A percentile compares a stretch with the other conserved stretches of the same genome.
Conservation (phyloP, 2,888 invertebrate species). For the Diplazon laetatorius region DNA sequence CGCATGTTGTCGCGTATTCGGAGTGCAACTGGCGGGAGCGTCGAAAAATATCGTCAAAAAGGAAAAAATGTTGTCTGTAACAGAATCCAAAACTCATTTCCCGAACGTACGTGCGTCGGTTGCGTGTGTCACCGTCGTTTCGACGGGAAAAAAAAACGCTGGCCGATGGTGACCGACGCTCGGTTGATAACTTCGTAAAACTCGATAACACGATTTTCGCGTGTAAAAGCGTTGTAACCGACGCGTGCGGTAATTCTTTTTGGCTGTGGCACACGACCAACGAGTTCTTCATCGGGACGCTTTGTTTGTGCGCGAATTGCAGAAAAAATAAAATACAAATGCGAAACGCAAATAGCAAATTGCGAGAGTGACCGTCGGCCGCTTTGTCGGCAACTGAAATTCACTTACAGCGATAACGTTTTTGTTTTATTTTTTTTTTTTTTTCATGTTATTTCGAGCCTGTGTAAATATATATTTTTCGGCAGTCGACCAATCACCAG, state of each 20-base stretch:
- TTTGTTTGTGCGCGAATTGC: conserved; percentile 7
- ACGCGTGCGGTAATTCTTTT: conserved; percentile 15
- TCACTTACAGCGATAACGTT: conserved; percentile 10
- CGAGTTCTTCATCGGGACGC: neutral
- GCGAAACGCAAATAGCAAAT: neutral
- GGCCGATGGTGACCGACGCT: conserved; percentile 1
- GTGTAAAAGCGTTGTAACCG: conserved; percentile 42
- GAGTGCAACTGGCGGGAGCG: neutral
- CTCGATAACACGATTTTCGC: conserved; percentile 33
- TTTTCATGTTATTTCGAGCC: neutral
- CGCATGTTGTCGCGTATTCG: conserved; percentile 4
- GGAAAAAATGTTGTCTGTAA: conserved; percentile 47
- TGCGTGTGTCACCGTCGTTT: neutral
- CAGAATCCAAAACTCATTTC: conserved; percentile 45
- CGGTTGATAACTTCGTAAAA: conserved; percentile 41
- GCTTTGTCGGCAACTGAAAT: conserved; percentile 9
- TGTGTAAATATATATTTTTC: conserved; percentile 1
- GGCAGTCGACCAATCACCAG: neutral
- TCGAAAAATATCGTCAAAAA: conserved; percentile 30
- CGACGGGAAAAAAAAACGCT: neutral
- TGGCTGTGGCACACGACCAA: neutral
- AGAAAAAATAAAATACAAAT: conserved; percentile 13
- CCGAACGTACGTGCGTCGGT: conserved; percentile 10
- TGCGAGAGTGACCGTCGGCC: neutral
- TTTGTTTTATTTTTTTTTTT: too few species aligned